Evolutionary conservation across 2,888 invertebrate genomes (phyloP), one percentile per base, ranked within the genome.

Genomic region (Drosophila parthenogenetica): DNA sequence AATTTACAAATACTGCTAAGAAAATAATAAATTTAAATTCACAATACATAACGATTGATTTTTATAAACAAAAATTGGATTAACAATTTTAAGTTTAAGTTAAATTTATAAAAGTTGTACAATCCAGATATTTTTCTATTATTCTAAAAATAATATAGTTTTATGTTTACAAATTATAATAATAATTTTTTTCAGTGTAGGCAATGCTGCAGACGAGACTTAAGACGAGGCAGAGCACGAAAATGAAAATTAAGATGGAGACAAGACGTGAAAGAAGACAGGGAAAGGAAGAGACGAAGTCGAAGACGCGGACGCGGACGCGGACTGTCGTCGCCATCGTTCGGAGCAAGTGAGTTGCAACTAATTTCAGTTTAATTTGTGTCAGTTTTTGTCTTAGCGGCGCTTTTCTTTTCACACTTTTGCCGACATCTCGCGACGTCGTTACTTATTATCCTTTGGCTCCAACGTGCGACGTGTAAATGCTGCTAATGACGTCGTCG

Each of bases 331-430:
- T 61, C 60, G 46, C 11, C 61, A 55, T 51, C 58, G 53, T 53
- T 25, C 14, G 61, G 54, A 54, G 60, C 39, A 73, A 73, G 77
- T 81, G 82, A 84, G 82, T 84, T 87, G 83, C 81, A 88, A 85
- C 85, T 85, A 85, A 85, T 85, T 85, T 85, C 86, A 79, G 84
- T 83, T 88, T 85, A 85, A 88, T 88, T 88, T 88, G 88, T 86
- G 88, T 88, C 85, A 83, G 83, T 79, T 79, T 69, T 79, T 71
- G 75, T 65, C 77, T 79, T 67, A 69, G 66, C 62, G 55, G 16
- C 62, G 71, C 69, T 76, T 80, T 86, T 83, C 73, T 79, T 80
- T 87, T 81, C 81, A 71, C 77, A 72, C 82, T 77, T 73, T 61
- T 45, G 13, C 43, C 59, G 43, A 11, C 37, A 43, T 17, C 57